Evolutionary conservation across 1,140 invertebrate genomes (phyloP), one percentile per base, ranked within the genome.

Genomic region (Drosophila leontia): DNA sequence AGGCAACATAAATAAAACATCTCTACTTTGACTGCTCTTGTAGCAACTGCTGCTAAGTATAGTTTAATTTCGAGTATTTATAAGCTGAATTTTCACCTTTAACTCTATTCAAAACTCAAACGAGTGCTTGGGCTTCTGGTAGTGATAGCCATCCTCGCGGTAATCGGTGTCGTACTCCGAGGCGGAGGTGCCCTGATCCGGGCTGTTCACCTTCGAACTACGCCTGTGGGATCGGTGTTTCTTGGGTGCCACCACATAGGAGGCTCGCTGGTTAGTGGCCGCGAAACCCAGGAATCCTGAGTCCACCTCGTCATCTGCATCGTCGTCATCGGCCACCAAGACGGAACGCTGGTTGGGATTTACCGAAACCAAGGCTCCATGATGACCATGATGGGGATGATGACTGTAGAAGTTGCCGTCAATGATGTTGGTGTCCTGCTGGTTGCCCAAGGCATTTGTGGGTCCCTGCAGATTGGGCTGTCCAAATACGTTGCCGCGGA

Each of bases 401-500:
- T 68, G 47, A 15, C 81, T 84, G 32, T 90, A 88, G 67, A 90
- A 90, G 53, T 81, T 84, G 26, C 85, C 85, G 26, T 90, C 85
- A 15, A 90, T 90, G 7, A 90, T 90, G 17, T 90, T 90, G 3
- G 78, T 84, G 37, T 90, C 85, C 75, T 90, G 85, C 5, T 79
- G 86, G 44, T 90, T 90, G 12, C 85, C 85, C n/a, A 79, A 26
- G 0, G 47, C 50, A 26, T 68, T 74, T 0, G 57, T 55, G 0
- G 85, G 85, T 13, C 85, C 84, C 41, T 79, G 85, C 3, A 90
- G 39, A 12, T 74, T 51, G 0, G 85, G 85, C n/a, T 82, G 85
- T 0, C 85, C 85, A 50, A 82, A 81, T 0, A 90, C 81, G 44
- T 84, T 74, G n/a, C 85, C 85, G 12, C 53, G 62, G 3, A 90